Conservation (phyloP, 2,113 vertebrate genomes). For the Okapia johnstoni region DNA sequence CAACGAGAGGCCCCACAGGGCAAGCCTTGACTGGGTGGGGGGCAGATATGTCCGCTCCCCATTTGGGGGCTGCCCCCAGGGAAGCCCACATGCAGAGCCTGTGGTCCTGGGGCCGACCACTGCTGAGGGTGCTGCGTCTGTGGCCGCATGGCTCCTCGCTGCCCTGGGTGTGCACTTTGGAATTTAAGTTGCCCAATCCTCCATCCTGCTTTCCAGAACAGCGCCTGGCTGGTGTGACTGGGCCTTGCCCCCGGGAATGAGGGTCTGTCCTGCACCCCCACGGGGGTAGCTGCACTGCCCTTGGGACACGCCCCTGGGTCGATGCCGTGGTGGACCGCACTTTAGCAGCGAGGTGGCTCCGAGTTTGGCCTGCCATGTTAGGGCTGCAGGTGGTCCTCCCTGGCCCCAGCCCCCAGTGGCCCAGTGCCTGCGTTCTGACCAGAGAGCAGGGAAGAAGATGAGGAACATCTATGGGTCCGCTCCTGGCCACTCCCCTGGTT, state of each 20-base stretch:
- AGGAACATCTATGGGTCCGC: rapidly evolving
- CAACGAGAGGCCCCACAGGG: background rate
- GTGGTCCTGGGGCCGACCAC: rapidly evolving
- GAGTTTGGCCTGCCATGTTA: rapidly evolving
- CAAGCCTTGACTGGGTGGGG: background rate
- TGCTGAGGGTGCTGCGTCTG: rapidly evolving
- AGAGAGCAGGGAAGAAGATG: rapidly evolving
- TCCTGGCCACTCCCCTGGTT: background rate
- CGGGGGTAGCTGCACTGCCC: rapidly evolving
- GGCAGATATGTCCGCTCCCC: rapidly evolving
- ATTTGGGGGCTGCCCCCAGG: rapidly evolving
- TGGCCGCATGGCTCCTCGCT: rapidly evolving
- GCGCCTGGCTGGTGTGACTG: rapidly evolving
- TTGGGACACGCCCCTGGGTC: rapidly evolving
- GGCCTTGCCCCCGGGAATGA: rapidly evolving
- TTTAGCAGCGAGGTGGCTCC: rapidly evolving
- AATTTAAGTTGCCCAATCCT: background rate
- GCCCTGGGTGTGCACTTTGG: background rate
- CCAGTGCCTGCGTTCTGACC: background rate
- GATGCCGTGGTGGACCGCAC: rapidly evolving
- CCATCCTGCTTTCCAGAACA: background rate
- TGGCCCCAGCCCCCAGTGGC: no score
- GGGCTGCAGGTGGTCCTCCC: background rate
- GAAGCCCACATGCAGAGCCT: background rate
- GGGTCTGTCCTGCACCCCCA: background rate